Base-by-base conservation (phyloP, 2,888 invertebrate species). In the Aspidiotus rigidus region DNA sequence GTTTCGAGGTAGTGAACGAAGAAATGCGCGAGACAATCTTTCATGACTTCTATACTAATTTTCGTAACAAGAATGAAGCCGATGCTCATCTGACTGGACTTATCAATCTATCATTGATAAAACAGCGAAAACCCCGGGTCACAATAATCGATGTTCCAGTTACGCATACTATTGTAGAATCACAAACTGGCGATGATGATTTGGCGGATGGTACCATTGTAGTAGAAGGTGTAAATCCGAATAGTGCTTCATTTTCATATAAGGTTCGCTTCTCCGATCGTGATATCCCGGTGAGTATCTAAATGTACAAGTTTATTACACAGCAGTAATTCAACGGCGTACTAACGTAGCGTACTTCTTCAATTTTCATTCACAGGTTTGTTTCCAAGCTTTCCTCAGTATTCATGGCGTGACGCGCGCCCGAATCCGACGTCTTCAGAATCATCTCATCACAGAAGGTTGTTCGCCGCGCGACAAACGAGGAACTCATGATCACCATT, bases 61-160 rank as follows among this genome's bases (percentile, higher is more conserved):
- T 56, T 16, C 16, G 11, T 13, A 56, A 9, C 10, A 56, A 56
- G 15, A 56, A 56, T 56, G 49, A 44, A 8, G 9, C 8, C 9
- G 56, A 56, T 56, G 7, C n/a, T n/a, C 56, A 56, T 16, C 16
- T 56, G 7, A n/a, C 56, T 56, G 56, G 56, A 9, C n/a, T 56
- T 8, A 59, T 28, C 13, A 10, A 7, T 28, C 11, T 59, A 28
- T 7, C 11, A 28, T 9, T 13, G 17, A 9, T 17, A 17, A 39
- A 7, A 9, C 15, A 11, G 7, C 16, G 28, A 59, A 59, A 39
- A 28, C 60, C 60, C 7, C 15, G 28, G 60, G 8, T 8, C 6
- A 28, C 7, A 17, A 7, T 28, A 11, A 8, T 59, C 7, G 28
- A 7, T 7, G 60, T 59, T 11, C 16, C 16, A 15, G 16, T 59